phyloP scores from a whole-genome alignment of 2,113 vertebrate species.

The Macroglossus sobrinus region DNA sequence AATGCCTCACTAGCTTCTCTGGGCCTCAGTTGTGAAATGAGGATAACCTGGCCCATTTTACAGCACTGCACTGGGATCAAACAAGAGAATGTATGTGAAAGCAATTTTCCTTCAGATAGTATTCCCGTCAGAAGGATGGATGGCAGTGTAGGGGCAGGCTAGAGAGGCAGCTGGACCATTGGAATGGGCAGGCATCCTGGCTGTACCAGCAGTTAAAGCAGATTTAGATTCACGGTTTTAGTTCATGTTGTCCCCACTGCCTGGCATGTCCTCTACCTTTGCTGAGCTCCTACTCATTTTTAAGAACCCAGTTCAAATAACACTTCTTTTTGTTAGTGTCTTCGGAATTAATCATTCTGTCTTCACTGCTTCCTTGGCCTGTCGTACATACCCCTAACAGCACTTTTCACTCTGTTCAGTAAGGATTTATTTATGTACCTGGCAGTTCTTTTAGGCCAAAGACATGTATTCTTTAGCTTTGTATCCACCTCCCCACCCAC shows the following conservation, averaged over 20 bases:
- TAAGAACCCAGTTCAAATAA: constrained; percentile 4
- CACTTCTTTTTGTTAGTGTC: background rate
- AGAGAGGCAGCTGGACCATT: background rate
- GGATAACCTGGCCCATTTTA: background rate
- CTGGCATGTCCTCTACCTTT: background rate
- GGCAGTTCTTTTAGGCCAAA: background rate
- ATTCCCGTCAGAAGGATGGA: background rate
- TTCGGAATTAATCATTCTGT: background rate
- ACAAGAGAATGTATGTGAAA: fast-evolving
- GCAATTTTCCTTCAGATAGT: background rate
- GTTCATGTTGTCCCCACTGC: background rate
- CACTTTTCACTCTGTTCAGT: background rate
- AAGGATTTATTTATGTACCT: background rate
- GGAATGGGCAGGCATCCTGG: background rate
- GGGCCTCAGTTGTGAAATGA: background rate
- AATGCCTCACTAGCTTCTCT: background rate
- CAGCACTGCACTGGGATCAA: background rate
- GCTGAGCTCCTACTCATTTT: background rate
- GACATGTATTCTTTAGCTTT: background rate
- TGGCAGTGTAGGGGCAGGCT: background rate
- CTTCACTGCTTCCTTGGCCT: background rate
- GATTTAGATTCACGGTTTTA: background rate
- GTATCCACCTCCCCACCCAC: background rate
- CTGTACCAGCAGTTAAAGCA: background rate
- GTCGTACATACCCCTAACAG: background rate